Percentiles rank a stretch among this genome's conserved stretches.
Conservation (phyloP, 2,113 vertebrate species). For the Tragelaphus scriptus region DNA sequence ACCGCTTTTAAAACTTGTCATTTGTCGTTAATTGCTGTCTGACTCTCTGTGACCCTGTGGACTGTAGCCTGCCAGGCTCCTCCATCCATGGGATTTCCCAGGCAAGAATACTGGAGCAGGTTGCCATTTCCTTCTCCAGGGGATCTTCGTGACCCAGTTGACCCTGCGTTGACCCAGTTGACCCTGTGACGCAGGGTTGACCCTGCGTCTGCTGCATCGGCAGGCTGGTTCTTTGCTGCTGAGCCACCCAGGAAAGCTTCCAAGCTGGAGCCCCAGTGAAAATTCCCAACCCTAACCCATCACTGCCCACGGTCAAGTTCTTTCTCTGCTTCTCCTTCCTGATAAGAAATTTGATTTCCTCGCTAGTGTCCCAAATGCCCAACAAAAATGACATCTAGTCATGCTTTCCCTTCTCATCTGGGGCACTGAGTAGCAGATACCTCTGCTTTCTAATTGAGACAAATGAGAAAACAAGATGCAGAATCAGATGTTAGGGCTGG, state of each 20-base stretch:
- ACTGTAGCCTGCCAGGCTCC: neutral
- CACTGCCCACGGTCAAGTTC: neutral
- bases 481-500: neutral
- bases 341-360: neutral
- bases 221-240: neutral
- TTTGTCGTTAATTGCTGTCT: neutral
- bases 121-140: neutral
- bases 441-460: neutral
- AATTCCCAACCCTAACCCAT: neutral
- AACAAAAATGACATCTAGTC: neutral
- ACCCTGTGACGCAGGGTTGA: too few relatives aligned
- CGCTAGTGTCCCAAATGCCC: neutral
- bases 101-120: neutral
- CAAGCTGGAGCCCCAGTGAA: neutral
- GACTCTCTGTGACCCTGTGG: neutral
- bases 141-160: neutral
- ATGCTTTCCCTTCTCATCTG: neutral
- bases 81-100: neutral
- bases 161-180: too few relatives aligned
- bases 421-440: neutral
- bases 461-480: neutral
- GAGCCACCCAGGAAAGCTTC: neutral
- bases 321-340: neutral
- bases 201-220: rapidly evolving
- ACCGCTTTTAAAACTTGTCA: neutral